Evolutionary conservation across 1,140 invertebrate genomes (phyloP).

Genomic region (Sarcophaga peregrina): DNA sequence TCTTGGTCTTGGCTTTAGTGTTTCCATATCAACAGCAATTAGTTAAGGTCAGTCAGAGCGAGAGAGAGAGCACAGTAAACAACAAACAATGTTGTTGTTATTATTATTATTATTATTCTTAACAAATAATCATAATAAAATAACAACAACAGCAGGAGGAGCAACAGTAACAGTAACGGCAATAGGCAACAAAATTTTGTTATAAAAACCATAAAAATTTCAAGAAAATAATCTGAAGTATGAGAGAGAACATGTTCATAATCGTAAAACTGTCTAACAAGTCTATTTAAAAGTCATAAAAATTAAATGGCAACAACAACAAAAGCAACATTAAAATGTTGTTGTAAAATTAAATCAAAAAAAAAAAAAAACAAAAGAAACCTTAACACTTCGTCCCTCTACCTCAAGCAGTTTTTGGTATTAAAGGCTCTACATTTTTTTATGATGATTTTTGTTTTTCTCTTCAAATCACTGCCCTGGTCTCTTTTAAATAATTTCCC

Average conservation of each 20-base stretch:
- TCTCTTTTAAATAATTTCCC: background rate
- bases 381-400: background rate
- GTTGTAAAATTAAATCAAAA: background rate
- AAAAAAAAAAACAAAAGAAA: background rate
- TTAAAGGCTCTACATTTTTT: too few relatives aligned
- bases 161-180: background rate
- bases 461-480: background rate
- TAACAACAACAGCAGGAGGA: too few relatives aligned
- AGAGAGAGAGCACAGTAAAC: background rate
- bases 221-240: background rate
- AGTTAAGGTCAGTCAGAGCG: background rate
- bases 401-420: background rate
- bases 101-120: background rate
- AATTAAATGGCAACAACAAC: background rate
- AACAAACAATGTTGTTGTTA: background rate
- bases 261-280: constrained; percentile 19
- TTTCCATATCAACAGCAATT: constrained; percentile 1
- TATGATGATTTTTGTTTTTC: background rate
- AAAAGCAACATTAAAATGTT: background rate
- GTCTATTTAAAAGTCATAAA: constrained; percentile 27
- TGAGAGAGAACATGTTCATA: constrained; percentile 7
- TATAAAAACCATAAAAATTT: constrained; percentile 23
- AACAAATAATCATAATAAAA: too few relatives aligned
- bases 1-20: too few relatives aligned
- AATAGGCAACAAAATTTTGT: constrained; percentile 3